Evolutionary conservation across 1,140 invertebrate genomes (phyloP).

Genomic region (Dysdera silvatica): DNA sequence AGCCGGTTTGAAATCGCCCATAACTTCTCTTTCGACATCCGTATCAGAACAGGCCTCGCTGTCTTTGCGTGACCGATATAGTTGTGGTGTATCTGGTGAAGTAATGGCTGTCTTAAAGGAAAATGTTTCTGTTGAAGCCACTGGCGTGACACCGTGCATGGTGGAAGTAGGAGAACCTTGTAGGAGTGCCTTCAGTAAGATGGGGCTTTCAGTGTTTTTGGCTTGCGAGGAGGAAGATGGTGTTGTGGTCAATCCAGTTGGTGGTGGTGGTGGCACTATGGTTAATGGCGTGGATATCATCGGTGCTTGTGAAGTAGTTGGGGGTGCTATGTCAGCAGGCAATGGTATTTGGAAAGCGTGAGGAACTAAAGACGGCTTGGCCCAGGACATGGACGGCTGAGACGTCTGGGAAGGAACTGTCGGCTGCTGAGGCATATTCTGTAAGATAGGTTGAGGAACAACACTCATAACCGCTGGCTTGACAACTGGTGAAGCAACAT

Average conservation of each 20-base stretch:
- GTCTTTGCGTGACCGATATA: constrained; percentile 9
- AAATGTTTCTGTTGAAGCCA: background rate
- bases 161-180: background rate
- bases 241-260: background rate
- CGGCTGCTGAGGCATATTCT: constrained; percentile 9
- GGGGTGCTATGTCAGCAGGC: constrained; percentile 37
- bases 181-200: no score
- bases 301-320: background rate
- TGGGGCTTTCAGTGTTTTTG: no score
- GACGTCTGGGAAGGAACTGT: background rate
- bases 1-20: constrained; percentile 77
- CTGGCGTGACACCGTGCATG: background rate
- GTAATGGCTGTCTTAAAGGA: constrained; percentile 8
- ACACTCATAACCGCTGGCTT: constrained; percentile 19
- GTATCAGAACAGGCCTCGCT: constrained; percentile 14
- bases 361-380: constrained; percentile 31
- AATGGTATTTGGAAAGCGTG: constrained; percentile 64
- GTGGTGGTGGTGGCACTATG: background rate
- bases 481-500: constrained; percentile 29
- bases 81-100: background rate
- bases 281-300: background rate
- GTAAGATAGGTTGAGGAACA: background rate
- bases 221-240: background rate
- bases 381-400: constrained; percentile 15
- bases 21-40: constrained; percentile 16